Evolutionary conservation across 1,140 invertebrate species (phyloP).

Genomic region (Grapholita molesta): DNA sequence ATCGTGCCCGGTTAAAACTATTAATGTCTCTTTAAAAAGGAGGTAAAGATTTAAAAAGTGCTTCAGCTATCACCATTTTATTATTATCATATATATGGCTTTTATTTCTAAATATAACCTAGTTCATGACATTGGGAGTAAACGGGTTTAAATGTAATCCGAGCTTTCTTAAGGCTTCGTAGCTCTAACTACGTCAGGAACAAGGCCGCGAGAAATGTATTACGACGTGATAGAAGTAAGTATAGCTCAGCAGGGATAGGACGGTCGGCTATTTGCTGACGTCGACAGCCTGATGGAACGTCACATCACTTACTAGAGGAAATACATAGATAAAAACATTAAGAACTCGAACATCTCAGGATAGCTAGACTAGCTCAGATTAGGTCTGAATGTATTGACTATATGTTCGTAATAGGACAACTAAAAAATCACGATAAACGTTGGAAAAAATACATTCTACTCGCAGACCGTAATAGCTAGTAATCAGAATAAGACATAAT

Average conservation of each 20-base stretch:
- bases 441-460: too few species aligned
- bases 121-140: background rate
- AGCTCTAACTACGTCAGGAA: background rate
- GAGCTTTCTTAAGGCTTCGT: slow-evolving; percentile 20
- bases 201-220: background rate
- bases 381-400: too few species aligned
- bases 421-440: too few species aligned
- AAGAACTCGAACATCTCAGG: too few species aligned
- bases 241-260: too few species aligned
- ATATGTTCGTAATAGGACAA: too few species aligned
- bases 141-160: slow-evolving; percentile 21
- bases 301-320: too few species aligned
- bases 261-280: too few species aligned
- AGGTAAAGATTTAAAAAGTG: background rate
- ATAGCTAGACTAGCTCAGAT: too few species aligned
- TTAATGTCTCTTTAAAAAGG: background rate
- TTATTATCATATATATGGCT: background rate
- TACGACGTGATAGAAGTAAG: background rate
- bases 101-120: background rate
- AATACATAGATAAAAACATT: too few species aligned
- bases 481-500: too few species aligned
- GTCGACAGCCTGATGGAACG: background rate
- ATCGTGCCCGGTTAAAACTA: background rate
- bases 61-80: background rate
- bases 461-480: too few species aligned